These are phyloP conservation scores for Holcopasites calliopsidis DNA, from an alignment of 1,140 invertebrate species.

Conservation along the genomic window DNA sequence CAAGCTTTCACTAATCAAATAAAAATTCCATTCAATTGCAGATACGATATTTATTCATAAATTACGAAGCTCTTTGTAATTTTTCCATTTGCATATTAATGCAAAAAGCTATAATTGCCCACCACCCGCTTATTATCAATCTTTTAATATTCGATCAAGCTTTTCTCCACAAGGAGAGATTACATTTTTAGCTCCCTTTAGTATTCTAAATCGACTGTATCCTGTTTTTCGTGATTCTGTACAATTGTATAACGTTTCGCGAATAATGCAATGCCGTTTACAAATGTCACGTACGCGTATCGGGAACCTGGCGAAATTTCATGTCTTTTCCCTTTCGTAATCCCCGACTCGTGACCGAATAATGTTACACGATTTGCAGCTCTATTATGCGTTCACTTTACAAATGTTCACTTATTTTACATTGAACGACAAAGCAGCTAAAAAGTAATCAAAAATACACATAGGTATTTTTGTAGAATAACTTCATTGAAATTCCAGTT, in stretches of 20 bases:
- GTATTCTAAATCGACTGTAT: neutral
- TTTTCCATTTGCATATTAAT: no score
- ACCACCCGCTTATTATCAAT: no score
- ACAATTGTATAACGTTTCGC: neutral
- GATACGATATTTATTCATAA: no score
- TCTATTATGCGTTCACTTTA: constrained; percentile 62
- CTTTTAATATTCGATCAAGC: no score
- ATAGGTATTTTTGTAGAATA: no score
- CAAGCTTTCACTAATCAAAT: no score
- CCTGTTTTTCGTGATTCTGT: neutral
- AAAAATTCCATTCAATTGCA: no score
- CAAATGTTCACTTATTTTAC: constrained; percentile 42
- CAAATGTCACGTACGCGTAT: constrained; percentile 31
- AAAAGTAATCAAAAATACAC: no score
- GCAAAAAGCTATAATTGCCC: no score
- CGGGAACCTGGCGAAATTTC: constrained; percentile 8
- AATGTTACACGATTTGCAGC: constrained; percentile 50
- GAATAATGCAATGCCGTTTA: constrained; percentile 25
- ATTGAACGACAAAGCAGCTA: neutral
- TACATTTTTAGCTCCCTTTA: neutral
- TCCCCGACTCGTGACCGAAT: constrained; percentile 19
- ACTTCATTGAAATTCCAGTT: no score
- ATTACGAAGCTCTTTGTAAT: no score
- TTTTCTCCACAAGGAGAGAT: neutral
- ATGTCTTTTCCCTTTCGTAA: constrained; percentile 23